Evolutionary conservation across 2,797 vertebrate genomes (phyloP).

Genomic region (Fundulus diaphanus): DNA sequence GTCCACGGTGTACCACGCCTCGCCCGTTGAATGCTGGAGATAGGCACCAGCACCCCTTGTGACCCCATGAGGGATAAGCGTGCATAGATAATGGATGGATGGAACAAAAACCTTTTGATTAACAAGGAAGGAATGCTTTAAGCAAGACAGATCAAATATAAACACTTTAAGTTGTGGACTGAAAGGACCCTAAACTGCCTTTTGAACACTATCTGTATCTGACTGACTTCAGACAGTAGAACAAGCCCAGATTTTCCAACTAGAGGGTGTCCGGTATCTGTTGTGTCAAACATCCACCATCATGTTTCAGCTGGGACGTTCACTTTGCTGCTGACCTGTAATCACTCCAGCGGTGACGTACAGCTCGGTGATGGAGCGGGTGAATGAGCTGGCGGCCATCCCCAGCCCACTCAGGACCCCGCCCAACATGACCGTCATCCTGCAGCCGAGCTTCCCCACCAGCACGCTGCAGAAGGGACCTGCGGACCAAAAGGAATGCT

Average conservation of each 20-base stretch:
- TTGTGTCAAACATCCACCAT: not conserved
- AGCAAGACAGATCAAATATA: not conserved
- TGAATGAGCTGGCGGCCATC: slow-evolving; percentile 90
- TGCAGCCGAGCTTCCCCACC: slow-evolving; percentile 89
- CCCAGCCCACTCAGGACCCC: slow-evolving; percentile 90
- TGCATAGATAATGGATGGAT: too few species aligned
- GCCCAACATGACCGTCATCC: slow-evolving; percentile 87
- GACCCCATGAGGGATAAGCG: too few species aligned
- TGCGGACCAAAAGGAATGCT: slow-evolving; percentile 66
- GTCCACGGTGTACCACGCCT: too few species aligned
- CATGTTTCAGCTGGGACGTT: not conserved
- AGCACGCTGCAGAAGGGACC: slow-evolving; percentile 92
- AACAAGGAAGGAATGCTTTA: too few species aligned
- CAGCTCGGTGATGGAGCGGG: slow-evolving; percentile 84
- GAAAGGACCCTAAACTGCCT: not conserved
- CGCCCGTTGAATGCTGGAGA: too few species aligned
- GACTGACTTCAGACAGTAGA: not conserved
- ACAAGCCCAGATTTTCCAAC: not conserved
- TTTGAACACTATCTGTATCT: not conserved
- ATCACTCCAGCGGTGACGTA: slow-evolving; percentile 90
- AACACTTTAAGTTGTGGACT: not conserved
- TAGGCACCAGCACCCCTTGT: too few species aligned
- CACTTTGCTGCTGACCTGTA: slow-evolving; percentile 82
- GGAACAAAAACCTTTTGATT: too few species aligned
- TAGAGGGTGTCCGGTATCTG: not conserved